Base-by-base conservation (phyloP, 1,140 invertebrate species). In the Phthorimaea operculella region DNA sequence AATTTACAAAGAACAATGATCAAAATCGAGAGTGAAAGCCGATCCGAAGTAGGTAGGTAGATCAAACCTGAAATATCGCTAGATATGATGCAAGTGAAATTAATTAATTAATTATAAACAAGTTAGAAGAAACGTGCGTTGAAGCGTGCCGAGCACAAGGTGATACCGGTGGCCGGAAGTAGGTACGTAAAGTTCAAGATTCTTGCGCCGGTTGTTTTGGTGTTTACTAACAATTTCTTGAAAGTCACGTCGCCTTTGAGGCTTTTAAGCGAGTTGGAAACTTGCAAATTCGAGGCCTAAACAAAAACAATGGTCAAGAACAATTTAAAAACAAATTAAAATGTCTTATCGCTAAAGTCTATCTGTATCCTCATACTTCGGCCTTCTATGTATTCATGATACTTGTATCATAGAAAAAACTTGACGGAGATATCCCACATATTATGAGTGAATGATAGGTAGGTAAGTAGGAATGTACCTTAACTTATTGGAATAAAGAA, bases 11-110 rank as follows among this genome's bases (percentile, higher is more conserved):
- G 61, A 59, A 67, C 21, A 28, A 60, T 59, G 61, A 55, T 58
- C 54, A 21, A 54, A 58, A 57, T 64, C 54, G 66, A 79, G 76
- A 79, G 73, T 62, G 67, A 71, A 68, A 72, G 64, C 59, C 11
- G 48, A 62, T 61, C 50, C 59, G 63, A 64, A 55, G 57, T 28
- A 56, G 58, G 59, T 60, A 59, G 64, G 64, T 68, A 70, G 64
- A 64, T 69, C 49, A 59, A 21, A 55, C 17, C 14, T 39, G 33
- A 68, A 62, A 66, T 63, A 52, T 47, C 44, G 8, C 44, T 45
- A 56, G 58, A 55, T 54, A 51, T 28, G 55, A 60, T 63, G 52
- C 55, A 57, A 66, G 63, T 64, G 61, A 69, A 66, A 70, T 65
- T 54, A 58, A 59, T 54, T 45, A 58, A 49, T 10, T 34, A 39